Percentiles rank a stretch among this genome's conserved stretches.
These are phyloP conservation scores for Dufourea novaeangliae DNA, from an alignment of 1,140 invertebrate genomes.

Conservation along the genomic window DNA sequence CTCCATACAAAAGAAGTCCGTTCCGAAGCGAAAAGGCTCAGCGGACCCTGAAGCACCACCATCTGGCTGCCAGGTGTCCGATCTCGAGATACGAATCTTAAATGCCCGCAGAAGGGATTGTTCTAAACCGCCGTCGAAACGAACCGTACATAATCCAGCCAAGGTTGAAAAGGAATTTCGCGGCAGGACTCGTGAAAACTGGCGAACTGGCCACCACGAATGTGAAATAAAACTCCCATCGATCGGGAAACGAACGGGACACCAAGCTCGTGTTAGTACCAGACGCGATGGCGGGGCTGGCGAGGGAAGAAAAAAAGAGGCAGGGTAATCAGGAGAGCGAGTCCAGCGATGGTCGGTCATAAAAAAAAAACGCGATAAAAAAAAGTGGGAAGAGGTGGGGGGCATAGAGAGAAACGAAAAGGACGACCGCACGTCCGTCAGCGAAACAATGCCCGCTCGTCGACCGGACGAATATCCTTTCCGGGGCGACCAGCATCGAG, in stretches of 20 bases:
- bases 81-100: conserved; percentile 30
- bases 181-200: no score
- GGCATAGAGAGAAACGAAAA: no score
- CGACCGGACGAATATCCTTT: conserved; percentile 22
- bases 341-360: background rate
- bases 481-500: background rate
- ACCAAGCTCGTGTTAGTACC: background rate
- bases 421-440: background rate
- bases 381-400: background rate
- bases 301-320: background rate
- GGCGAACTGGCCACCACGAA: no score
- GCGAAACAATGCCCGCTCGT: conserved; percentile 3
- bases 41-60: conserved; percentile 17
- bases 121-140: background rate
- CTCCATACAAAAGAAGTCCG: background rate
- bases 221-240: background rate
- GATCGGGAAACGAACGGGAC: background rate
- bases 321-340: background rate
- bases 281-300: no score
- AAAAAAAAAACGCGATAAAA: conserved; percentile 21
- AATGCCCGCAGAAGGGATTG: background rate
- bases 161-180: no score
- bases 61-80: conserved; percentile 42
- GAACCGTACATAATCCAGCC: no score
- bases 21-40: background rate